A percentile compares a stretch with the other conserved stretches of the same genome.
These are phyloP conservation scores for Dreissena polymorpha DNA, from an alignment of 1,140 invertebrate genomes.

Conservation along the genomic window DNA sequence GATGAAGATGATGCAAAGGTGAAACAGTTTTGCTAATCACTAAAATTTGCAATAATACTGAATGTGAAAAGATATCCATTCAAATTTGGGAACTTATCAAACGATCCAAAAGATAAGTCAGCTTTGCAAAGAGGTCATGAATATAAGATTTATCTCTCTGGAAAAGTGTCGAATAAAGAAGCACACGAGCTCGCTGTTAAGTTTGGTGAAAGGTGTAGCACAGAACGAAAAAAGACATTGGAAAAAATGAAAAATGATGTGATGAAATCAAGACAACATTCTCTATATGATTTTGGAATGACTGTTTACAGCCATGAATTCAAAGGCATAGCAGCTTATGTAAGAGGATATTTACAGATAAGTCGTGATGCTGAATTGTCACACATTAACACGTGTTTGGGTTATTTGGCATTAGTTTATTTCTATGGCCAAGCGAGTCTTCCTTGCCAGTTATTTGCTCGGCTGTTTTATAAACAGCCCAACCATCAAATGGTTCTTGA, in stretches of 20 bases:
- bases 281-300: conserved; percentile 57
- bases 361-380: conserved; percentile 1
- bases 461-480: conserved; percentile 24
- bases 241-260: conserved; percentile 40
- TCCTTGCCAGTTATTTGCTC: conserved; percentile 61
- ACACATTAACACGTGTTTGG: conserved; percentile 20
- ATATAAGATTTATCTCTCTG: conserved; percentile 40
- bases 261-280: conserved; percentile 6
- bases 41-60: conserved; percentile 41
- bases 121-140: no score
- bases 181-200: conserved; percentile 40
- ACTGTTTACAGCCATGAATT: conserved; percentile 55
- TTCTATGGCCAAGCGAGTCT: conserved; percentile 61
- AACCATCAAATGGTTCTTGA: conserved; percentile 51
- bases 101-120: neutral
- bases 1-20: conserved; percentile 66
- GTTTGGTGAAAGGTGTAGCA: conserved; percentile 45
- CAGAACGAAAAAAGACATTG: conserved; percentile 11
- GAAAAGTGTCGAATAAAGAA: conserved; percentile 35
- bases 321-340: conserved; percentile 54
- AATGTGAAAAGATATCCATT: conserved; percentile 59
- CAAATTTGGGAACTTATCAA: neutral
- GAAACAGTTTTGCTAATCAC: conserved; percentile 38
- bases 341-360: conserved; percentile 58
- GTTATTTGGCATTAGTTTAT: conserved; percentile 57